Evolutionary conservation across 1,140 invertebrate species (phyloP), one percentile per base, ranked within the genome.

Genomic region (Pachyrhynchus sulphureomaculatus): DNA sequence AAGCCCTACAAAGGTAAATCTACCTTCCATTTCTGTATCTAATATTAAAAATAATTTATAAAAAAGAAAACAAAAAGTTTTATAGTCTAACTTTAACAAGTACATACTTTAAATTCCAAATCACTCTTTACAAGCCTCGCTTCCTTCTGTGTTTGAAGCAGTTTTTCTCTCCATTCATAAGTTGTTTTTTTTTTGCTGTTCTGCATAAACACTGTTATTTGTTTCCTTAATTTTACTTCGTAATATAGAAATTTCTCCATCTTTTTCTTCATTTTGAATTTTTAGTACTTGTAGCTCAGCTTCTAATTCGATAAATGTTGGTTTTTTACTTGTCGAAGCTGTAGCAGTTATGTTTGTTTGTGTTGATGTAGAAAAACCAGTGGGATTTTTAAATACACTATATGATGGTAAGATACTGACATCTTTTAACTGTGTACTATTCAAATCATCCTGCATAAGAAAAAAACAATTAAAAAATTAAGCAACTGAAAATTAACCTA

Each of bases 61-160:
- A n/a, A n/a, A n/a, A n/a, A n/a, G n/a, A n/a, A n/a, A n/a, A n/a
- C n/a, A n/a, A n/a, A n/a, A n/a, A n/a, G n/a, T n/a, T n/a, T n/a
- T n/a, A n/a, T n/a, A n/a, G n/a, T n/a, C n/a, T n/a, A n/a, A n/a
- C n/a, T n/a, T 13, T 13, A 37, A 42, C 8, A 12, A 32, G 34
- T 39, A 49, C 36, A 39, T 62, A 70, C 67, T 32, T 69, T 68
- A 55, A 72, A 72, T 49, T 71, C 67, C 53, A 72, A 65, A 33
- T 72, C 63, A 63, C 71, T 72, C 55, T 62, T 65, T 21, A 68
- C 33, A 21, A 51, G 18, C 33, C 60, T 56, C 4, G 68, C 39
- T 54, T 72, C 66, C 33, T 66, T 71, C n/a, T 65, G 51, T 2
- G 51, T 42, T 8, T 15, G 9, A 15, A 18, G 26, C 8, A 69